Conservation (phyloP, 2,888 invertebrate genomes). For the Drosophila seclusa region DNA sequence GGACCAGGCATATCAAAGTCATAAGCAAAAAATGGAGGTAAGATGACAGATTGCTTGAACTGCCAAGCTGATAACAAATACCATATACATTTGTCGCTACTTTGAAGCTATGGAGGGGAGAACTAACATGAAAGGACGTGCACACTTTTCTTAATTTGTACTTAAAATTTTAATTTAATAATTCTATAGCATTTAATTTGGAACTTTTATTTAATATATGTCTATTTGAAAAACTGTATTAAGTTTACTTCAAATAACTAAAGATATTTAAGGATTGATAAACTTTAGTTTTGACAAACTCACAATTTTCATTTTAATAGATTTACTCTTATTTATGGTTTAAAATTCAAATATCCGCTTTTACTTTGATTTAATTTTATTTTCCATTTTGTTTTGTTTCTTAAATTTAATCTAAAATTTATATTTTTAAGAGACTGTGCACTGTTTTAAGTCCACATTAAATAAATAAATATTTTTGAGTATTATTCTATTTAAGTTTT, state of each 20-base stretch:
- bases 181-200: too few species aligned
- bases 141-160: not conserved
- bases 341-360: too few species aligned
- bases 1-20: constrained; percentile 24
- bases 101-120: not conserved
- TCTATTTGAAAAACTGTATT: not conserved
- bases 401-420: too few species aligned
- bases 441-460: too few species aligned
- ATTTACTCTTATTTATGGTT: too few species aligned
- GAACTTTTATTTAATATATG: too few species aligned
- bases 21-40: not conserved
- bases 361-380: too few species aligned
- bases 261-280: not conserved
- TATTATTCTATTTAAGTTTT: too few species aligned
- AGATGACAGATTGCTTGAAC: constrained; percentile 13
- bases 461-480: too few species aligned
- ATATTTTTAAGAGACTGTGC: too few species aligned
- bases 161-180: not conserved
- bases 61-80: not conserved
- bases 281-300: not conserved
- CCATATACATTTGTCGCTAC: not conserved
- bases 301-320: not conserved
- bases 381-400: too few species aligned
- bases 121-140: not conserved
- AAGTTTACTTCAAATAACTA: not conserved